Evolutionary conservation across 2,888 invertebrate genomes (phyloP).

Genomic region (Pterostichus madidus): DNA sequence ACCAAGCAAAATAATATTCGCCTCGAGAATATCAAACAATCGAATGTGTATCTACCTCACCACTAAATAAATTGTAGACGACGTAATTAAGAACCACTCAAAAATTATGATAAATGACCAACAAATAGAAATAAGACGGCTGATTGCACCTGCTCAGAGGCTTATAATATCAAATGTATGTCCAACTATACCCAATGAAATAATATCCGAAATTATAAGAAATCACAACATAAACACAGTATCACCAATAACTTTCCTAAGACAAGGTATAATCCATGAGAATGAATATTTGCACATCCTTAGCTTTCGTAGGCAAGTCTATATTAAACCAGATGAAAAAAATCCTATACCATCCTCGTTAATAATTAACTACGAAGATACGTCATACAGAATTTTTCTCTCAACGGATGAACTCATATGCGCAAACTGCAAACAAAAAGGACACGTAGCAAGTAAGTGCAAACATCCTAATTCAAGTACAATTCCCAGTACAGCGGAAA

Average conservation of each 20-base stretch:
- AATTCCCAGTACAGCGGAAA: too few relatives aligned
- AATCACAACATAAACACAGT: not conserved
- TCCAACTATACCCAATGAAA: too few relatives aligned
- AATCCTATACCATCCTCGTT: too few relatives aligned
- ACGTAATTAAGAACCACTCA: not conserved
- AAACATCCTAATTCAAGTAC: too few relatives aligned
- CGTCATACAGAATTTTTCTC: too few relatives aligned
- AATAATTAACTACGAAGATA: too few relatives aligned
- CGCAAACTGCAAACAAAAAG: too few relatives aligned
- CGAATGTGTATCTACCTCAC: not conserved
- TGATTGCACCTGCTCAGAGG: slow-evolving; percentile 5
- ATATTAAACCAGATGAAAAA: not conserved
- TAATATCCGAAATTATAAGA: not conserved
- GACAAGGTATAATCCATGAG: slow-evolving; percentile 5
- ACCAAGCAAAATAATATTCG: not conserved
- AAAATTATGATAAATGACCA: not conserved
- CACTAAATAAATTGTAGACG: not conserved
- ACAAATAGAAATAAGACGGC: not conserved
- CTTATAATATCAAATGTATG: not conserved
- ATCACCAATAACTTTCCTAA: slow-evolving; percentile 1
- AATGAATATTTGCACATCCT: slow-evolving; percentile 6
- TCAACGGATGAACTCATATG: too few relatives aligned
- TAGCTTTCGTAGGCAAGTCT: slow-evolving; percentile 10
- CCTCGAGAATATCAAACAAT: too few relatives aligned
- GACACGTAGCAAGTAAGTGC: too few relatives aligned